These are phyloP conservation scores for Spodoptera exigua DNA, from an alignment of 2,888 invertebrate genomes.

Conservation along the genomic window DNA sequence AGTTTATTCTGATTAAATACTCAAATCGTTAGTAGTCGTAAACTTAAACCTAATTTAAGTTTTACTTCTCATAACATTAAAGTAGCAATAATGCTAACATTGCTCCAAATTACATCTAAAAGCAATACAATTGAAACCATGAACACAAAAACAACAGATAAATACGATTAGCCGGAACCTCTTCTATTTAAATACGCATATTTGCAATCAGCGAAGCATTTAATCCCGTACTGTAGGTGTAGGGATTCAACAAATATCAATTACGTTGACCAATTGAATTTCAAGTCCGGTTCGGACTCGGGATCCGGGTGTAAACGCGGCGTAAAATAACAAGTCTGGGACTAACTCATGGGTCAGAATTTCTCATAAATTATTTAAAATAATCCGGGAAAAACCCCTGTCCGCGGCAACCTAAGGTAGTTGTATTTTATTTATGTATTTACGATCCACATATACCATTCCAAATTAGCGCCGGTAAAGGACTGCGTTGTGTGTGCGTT, in stretches of 20 bases:
- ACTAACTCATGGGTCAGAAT: conserved; percentile 78
- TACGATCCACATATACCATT: conserved; percentile 77
- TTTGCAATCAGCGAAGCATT: conserved; percentile 40
- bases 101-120: no score
- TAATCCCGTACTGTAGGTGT: conserved; percentile 30
- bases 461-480: conserved; percentile 70
- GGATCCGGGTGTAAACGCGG: conserved; percentile 39
- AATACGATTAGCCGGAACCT: conserved; percentile 21
- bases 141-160: not conserved
- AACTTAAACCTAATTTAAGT: no score
- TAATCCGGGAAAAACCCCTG: conserved; percentile 85
- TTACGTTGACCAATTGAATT: conserved; percentile 53
- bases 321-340: conserved; percentile 46
- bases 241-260: conserved; percentile 49
- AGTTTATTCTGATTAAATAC: not conserved
- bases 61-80: no score
- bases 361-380: conserved; percentile 88
- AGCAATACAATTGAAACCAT: no score
- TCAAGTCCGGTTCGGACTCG: conserved; percentile 27
- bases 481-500: conserved; percentile 32
- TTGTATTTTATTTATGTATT: conserved; percentile 64
- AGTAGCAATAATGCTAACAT: no score
- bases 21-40: no score
- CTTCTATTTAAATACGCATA: conserved; percentile 32
- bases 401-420: conserved; percentile 68